Evolutionary conservation across 64 coral and sea anemone species (phyloP), one percentile per base, ranked within the genome.

Genomic region (Montipora capricornis): DNA sequence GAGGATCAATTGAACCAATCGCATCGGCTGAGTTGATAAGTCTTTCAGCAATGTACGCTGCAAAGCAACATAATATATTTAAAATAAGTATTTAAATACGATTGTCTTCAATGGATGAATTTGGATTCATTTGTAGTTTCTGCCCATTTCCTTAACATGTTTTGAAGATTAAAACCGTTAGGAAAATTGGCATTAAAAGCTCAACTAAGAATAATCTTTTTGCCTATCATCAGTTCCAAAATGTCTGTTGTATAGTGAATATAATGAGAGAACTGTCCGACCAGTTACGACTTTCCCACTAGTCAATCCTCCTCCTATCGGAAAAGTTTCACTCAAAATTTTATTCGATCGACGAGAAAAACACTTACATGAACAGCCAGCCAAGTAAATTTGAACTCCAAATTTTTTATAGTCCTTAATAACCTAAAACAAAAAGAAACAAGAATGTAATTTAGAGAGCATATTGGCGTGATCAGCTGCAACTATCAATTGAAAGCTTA

Each of bases 281-380:
- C 53, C 6, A 57, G 53, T 11, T 57, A 57, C 0, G 3, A 11
- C 11, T 57, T 57, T 57, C 0, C 11, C 4, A 8, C 0, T 57
- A 57, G 6, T 11, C 53, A 8, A 11, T 57, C 53, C 53, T 57
- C 53, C 6, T 6, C 6, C 53, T 37, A 57, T 57, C 53, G 53
- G 53, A 57, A 57, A 8, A 6, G 53, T 57, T 11, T 5, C 53
- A 57, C 37, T 37, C 37, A 57, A 11, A 57, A 6, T 57, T 57
- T 57, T 4, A 64, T 0, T 64, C 13, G 14, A 12, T 64, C 61
- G 14, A 12, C 13, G 61, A 64, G 61, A 52, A 11, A 51, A 9
- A 77, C 46, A 91, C 89, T 91, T 48, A 91, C 89, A 80, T 51
- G 90, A 84, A 64, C 90, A 92, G 22, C 73, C 61, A n/a, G 90